Base-by-base conservation (phyloP, 2,113 vertebrate genomes). In the Pygoscelis antarcticus region DNA sequence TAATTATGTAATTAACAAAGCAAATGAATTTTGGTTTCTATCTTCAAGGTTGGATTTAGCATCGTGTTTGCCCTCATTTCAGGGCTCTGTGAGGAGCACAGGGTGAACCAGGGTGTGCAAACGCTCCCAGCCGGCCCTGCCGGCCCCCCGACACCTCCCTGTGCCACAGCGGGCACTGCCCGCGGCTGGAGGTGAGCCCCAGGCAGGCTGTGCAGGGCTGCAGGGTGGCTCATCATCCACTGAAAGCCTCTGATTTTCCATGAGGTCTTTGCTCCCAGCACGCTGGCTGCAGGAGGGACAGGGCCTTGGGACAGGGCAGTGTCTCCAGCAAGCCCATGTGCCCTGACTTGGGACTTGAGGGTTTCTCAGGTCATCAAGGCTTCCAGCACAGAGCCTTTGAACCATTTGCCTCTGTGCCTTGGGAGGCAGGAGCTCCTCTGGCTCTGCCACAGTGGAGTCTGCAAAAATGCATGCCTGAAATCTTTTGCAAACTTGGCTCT, bases 1-100 rank as follows among this genome's bases (percentile, higher is more conserved):
- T 94, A 97, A 94, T 93, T 90, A 92, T 42, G 64, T 94, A 93
- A 95, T 96, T 94, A 97, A 97, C 90, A 96, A 95, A 96, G 93
- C 90, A 97, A 96, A 96, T 96, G 83, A 94, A 97, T 86, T 93
- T 94, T 6, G 2, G 96, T 95, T 96, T 97, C 93, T 94, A 38
- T 94, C 95, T 88, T 69, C 88, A 92, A 85, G 93, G 85, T 44
- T 92, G 76, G 72, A 92, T 92, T 93, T 89, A 87, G 82, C 92
- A 58, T 17, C 9, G 4, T 19, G 40, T 51, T 91, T 76, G 90
- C 84, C 78, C 87, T 95, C 11, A 0, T 95, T 96, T 64, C 3
- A 5, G 88, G 71, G 87, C 26, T 76, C 61, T 61, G 36, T 12
- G 70, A 58, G 70, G 77, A 91, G 61, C 87, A 60, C 0, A 6